phyloP scores from a whole-genome alignment of 1,140 invertebrate species.

The Zophobas morio region DNA sequence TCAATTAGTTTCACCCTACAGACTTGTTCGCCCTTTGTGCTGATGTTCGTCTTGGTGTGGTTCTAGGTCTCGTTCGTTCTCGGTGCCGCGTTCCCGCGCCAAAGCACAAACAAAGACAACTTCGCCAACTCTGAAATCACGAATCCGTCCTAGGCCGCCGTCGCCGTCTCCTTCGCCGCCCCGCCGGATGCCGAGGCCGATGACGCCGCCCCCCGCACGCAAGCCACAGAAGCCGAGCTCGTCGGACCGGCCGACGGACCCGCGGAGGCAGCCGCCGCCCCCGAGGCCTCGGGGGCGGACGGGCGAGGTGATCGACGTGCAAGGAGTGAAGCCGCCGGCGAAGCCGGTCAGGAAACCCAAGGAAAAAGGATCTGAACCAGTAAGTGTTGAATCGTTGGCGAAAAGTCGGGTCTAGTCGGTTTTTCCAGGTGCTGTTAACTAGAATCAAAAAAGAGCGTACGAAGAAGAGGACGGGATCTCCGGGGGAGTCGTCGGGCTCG shows the following conservation, averaged over 20 bases:
- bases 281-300: conserved; percentile 61
- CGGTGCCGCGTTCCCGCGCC: conserved; percentile 64
- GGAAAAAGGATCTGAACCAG: conserved; percentile 54
- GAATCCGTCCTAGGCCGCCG: conserved; percentile 58
- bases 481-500: conserved; percentile 67
- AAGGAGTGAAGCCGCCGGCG: conserved; percentile 44
- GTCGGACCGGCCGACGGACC: conserved; percentile 67
- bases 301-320: conserved; percentile 63
- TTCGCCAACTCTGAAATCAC: conserved; percentile 57
- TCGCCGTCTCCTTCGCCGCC: conserved; percentile 63
- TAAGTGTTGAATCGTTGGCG: not conserved
- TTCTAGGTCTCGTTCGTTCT: conserved; percentile 69
- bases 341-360: conserved; percentile 53
- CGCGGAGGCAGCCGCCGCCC: conserved; percentile 64
- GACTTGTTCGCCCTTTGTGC: too few relatives aligned
- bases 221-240: conserved; percentile 68
- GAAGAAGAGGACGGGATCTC: conserved; percentile 59
- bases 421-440: conserved; percentile 60
- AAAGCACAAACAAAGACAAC: conserved; percentile 51
- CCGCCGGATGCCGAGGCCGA: conserved; percentile 66
- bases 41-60: not conserved
- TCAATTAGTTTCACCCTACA: too few relatives aligned
- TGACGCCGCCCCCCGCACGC: conserved; percentile 69
- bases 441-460: conserved; percentile 65
- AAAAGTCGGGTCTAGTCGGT: not conserved